These are phyloP conservation scores for Craterocephalus amniculus DNA, from an alignment of 2,797 vertebrate genomes.

Conservation along the genomic window DNA sequence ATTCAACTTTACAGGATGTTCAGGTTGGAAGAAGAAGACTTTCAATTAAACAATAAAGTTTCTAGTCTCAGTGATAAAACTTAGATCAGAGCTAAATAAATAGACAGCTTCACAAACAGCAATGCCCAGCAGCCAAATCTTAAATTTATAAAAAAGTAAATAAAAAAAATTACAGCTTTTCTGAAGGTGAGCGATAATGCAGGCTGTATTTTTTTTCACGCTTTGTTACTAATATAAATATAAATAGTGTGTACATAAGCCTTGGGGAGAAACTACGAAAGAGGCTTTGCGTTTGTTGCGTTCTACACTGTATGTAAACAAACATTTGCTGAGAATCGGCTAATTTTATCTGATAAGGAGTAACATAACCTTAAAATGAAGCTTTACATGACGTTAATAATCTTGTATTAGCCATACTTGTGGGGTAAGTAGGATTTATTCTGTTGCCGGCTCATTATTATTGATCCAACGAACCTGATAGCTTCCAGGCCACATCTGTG, in stretches of 20 bases:
- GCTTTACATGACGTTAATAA: conserved; percentile 5
- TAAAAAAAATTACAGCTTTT: background rate
- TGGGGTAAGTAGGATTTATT: conserved; percentile 10
- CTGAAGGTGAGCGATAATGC: background rate
- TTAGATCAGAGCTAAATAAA: background rate
- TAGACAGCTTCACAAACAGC: background rate
- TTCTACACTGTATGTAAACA: conserved; percentile 13
- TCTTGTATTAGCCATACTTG: background rate
- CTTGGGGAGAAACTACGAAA: background rate
- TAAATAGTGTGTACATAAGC: background rate
- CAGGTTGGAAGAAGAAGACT: background rate
- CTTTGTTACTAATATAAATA: background rate
- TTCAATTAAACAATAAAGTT: background rate
- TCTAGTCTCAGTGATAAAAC: background rate
- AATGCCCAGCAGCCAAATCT: background rate
- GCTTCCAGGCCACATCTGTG: conserved; percentile 24
- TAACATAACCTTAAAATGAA: conserved; percentile 15
- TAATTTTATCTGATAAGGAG: conserved; percentile 20
- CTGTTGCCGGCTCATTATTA: conserved; percentile 17
- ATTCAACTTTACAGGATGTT: background rate
- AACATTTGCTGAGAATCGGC: conserved; percentile 23
- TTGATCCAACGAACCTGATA: conserved; percentile 24
- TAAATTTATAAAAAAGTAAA: background rate
- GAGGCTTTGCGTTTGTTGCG: too few relatives aligned
- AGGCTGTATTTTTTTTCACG: background rate